phyloP scores from a whole-genome alignment of 2,113 vertebrate species.

The Stigmatopora nigra region DNA sequence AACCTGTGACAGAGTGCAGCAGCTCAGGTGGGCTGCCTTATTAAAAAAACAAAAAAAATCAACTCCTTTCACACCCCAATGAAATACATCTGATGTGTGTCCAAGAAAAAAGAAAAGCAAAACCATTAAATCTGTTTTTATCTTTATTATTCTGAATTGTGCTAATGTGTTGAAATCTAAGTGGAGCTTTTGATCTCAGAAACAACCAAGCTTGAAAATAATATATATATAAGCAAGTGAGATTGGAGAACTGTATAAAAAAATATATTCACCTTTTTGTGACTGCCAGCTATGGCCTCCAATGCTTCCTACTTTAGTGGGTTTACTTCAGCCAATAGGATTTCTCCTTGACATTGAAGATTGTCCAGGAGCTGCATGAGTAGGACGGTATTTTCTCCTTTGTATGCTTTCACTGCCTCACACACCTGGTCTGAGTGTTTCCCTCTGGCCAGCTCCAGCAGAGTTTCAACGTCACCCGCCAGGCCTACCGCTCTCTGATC shows the following conservation, averaged over 20 bases:
- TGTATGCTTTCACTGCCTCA: conserved; percentile 51
- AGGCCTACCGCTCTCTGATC: conserved; percentile 72
- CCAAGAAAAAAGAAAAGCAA: conserved; percentile 28
- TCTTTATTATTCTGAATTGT: conserved; percentile 36
- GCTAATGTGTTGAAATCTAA: neutral
- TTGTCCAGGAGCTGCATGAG: conserved; percentile 75
- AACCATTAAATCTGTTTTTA: conserved; percentile 72
- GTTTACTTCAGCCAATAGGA: neutral
- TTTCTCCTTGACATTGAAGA: conserved; percentile 46
- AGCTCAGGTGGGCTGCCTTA: conserved; percentile 23
- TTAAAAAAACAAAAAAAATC: conserved; percentile 1
- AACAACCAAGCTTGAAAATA: neutral
- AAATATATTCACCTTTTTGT: neutral
- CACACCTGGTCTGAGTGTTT: conserved; percentile 66
- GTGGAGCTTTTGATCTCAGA: neutral
- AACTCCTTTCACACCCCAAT: neutral
- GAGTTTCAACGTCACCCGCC: conserved; percentile 70
- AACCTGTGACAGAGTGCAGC: conserved; percentile 30
- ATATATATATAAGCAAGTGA: too few species aligned
- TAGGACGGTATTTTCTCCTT: conserved; percentile 68
- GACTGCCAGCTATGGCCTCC: neutral
- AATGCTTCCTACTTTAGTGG: neutral
- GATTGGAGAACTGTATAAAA: too few species aligned
- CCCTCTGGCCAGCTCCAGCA: conserved; percentile 71
- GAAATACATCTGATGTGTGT: conserved; percentile 60